phyloP scores from a whole-genome alignment of 2,113 vertebrate species.

The Hippocampus comes region DNA sequence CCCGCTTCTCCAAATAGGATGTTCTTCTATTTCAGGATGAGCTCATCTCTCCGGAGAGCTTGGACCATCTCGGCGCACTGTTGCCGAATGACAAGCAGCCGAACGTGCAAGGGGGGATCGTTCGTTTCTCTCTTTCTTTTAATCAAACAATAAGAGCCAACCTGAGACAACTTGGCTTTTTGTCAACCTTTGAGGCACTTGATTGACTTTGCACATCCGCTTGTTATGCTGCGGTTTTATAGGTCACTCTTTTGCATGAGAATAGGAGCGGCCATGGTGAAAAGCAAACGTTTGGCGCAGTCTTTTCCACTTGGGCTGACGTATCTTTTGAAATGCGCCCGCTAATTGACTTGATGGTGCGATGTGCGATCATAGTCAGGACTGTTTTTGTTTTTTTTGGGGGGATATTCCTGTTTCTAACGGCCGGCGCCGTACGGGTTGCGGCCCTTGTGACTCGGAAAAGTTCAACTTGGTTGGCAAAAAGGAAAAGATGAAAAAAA shows the following conservation, averaged over 20 bases:
- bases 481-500: too few species aligned
- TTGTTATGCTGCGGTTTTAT: background rate
- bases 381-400: too few species aligned
- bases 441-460: too few species aligned
- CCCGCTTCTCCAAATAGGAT: slow-evolving; percentile 43
- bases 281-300: background rate
- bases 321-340: background rate
- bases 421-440: too few species aligned
- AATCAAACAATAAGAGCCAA: slow-evolving; percentile 11
- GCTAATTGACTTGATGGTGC: background rate
- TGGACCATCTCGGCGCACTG: slow-evolving; percentile 23
- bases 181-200: background rate
- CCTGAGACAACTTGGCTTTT: slow-evolving; percentile 13
- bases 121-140: background rate
- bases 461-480: too few species aligned
- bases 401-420: too few species aligned
- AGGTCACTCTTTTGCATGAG: background rate
- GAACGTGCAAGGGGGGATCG: slow-evolving; percentile 3
- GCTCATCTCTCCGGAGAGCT: slow-evolving; percentile 43
- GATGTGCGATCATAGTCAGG: background rate
- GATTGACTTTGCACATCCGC: slow-evolving; percentile 1
- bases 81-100: slow-evolving; percentile 44
- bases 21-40: slow-evolving; percentile 59
- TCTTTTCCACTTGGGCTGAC: background rate
- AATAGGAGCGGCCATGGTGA: background rate